These are phyloP conservation scores for Diaperis boleti DNA, from an alignment of 2,888 invertebrate species.

Conservation along the genomic window DNA sequence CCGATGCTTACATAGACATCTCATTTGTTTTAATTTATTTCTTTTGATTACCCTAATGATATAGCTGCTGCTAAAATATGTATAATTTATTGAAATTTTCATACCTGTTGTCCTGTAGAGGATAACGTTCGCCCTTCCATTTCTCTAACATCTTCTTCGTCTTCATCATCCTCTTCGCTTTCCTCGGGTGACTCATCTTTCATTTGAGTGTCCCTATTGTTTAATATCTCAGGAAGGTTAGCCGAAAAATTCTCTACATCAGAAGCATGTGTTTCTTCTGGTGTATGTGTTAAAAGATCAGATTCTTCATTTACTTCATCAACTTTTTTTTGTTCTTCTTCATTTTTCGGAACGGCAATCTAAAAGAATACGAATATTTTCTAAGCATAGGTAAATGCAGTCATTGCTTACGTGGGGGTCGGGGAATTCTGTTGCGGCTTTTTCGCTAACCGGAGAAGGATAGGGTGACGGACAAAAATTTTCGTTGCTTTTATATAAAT, in stretches of 20 bases:
- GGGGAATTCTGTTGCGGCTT: conserved; percentile 14
- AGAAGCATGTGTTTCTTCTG: no score
- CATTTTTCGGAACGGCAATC: no score
- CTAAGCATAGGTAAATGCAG: no score
- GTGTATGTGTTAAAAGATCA: no score
- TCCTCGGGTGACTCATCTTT: conserved; percentile 48
- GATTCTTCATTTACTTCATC: background rate
- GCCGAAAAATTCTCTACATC: background rate
- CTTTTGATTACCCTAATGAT: no score
- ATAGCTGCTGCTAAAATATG: no score
- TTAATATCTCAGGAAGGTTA: background rate
- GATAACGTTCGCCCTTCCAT: conserved; percentile 85
- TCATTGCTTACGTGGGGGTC: no score
- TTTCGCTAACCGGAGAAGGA: conserved; percentile 48
- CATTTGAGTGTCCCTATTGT: conserved; percentile 1
- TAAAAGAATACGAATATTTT: no score
- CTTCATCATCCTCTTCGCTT: conserved; percentile 71
- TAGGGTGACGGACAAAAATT: conserved; percentile 48
- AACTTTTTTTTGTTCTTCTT: background rate
- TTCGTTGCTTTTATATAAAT: conserved; percentile 41
- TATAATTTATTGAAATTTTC: background rate
- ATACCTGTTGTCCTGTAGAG: conserved; percentile 81
- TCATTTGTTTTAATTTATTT: no score
- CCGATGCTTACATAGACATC: no score
- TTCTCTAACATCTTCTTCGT: conserved; percentile 79